phyloP scores from a whole-genome alignment of 2,888 invertebrate species.

The Ommatoiulus sabulosus region DNA sequence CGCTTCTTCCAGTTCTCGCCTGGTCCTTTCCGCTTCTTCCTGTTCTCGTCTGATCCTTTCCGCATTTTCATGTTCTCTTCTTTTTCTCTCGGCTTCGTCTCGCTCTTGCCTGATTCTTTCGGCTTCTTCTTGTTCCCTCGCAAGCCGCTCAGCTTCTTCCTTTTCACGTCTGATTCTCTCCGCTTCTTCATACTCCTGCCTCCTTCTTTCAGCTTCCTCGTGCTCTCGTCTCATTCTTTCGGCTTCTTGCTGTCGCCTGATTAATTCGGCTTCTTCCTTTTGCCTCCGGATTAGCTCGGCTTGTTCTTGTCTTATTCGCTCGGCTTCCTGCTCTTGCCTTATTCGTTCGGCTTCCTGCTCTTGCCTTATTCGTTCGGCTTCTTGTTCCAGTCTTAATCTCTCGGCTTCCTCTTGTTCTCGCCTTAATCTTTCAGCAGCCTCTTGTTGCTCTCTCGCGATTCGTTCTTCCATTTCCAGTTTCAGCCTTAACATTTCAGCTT shows the following conservation, averaged over 20 bases:
- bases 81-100: slow-evolving; percentile 51
- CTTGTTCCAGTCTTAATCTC: no score
- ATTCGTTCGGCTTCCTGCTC: slow-evolving; percentile 33
- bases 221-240: neutral
- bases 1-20: neutral
- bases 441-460: no score
- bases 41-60: neutral
- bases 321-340: neutral
- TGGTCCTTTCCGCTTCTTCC: no score
- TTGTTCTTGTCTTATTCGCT: slow-evolving; percentile 21
- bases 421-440: no score
- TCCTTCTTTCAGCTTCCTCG: neutral
- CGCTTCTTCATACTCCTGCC: neutral
- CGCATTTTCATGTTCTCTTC: slow-evolving; percentile 3
- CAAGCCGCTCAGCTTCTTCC: neutral
- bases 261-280: neutral
- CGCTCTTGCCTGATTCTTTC: neutral
- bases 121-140: neutral
- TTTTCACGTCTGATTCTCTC: neutral
- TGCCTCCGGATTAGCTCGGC: neutral
- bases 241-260: neutral
- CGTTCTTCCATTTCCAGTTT: no score
- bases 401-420: no score
- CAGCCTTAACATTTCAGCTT: no score
- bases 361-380: neutral